Percentiles rank a stretch among this genome's conserved stretches.
phyloP scores from a whole-genome alignment of 2,797 vertebrate species.

The Schizothorax lantsangensis region DNA sequence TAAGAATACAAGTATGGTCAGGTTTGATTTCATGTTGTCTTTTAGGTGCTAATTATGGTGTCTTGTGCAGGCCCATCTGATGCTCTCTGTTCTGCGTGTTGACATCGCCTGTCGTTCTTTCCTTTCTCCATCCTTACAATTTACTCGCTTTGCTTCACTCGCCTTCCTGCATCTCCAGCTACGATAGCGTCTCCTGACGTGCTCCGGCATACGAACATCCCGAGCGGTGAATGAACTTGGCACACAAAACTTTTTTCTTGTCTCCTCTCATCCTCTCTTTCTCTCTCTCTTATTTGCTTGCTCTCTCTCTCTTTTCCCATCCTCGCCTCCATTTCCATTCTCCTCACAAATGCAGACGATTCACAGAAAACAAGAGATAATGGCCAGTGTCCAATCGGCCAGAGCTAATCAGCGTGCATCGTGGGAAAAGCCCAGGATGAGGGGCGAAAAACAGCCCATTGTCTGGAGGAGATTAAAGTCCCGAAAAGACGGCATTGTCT shows the following conservation, averaged over 20 bases:
- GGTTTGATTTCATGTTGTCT: neutral
- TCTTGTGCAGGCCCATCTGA: neutral
- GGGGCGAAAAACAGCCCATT: slow-evolving; percentile 91
- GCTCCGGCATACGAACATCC: slow-evolving; percentile 50
- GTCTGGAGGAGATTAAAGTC: slow-evolving; percentile 97
- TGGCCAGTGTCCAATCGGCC: slow-evolving; percentile 87
- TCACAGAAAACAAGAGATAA: slow-evolving; percentile 86
- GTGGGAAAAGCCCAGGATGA: slow-evolving; percentile 94
- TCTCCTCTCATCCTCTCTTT: slow-evolving; percentile 55
- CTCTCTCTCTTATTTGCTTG: slow-evolving; percentile 53
- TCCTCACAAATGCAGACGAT: slow-evolving; percentile 75
- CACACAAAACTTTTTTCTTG: slow-evolving; percentile 48
- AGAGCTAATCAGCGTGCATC: slow-evolving; percentile 92
- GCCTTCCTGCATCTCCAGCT: neutral
- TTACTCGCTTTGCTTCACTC: slow-evolving; percentile 23
- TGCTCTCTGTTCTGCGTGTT: neutral
- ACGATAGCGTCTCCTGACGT: slow-evolving; percentile 49
- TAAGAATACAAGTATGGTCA: neutral
- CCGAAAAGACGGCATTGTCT: slow-evolving; percentile 96
- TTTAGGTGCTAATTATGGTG: neutral
- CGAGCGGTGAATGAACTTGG: slow-evolving; percentile 49
- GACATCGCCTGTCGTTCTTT: neutral
- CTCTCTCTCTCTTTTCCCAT: slow-evolving; percentile 42
- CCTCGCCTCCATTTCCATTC: slow-evolving; percentile 63
- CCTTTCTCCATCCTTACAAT: slow-evolving; percentile 23